Percentiles rank a stretch among this genome's conserved stretches.
These are phyloP conservation scores for Agriopis leucophaearia DNA, from an alignment of 2,888 invertebrate genomes.

Conservation along the genomic window DNA sequence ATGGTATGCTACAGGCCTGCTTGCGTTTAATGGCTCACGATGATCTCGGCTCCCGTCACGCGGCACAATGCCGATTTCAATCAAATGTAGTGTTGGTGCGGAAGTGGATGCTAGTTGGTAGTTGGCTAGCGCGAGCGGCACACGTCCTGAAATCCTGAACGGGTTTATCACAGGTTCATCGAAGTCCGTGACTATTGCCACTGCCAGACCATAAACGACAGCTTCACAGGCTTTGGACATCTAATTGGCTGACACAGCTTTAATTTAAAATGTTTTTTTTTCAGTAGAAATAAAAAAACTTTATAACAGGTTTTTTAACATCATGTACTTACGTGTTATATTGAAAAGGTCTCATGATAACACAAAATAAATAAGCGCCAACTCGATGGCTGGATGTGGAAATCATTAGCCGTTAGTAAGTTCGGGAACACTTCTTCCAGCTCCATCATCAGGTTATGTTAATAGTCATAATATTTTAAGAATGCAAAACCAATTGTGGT, in stretches of 20 bases:
- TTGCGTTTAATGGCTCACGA: slow-evolving; percentile 10
- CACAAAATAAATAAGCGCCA: no score
- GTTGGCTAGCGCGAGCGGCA: slow-evolving; percentile 12
- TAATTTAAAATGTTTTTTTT: not conserved
- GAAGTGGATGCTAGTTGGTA: slow-evolving; percentile 25
- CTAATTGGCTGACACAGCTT: slow-evolving; percentile 6
- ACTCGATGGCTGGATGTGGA: no score
- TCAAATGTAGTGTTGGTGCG: slow-evolving; percentile 24
- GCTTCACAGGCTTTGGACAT: slow-evolving; percentile 34
- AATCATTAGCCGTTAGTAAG: no score
- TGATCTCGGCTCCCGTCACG: slow-evolving; percentile 25
- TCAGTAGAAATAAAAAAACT: not conserved
- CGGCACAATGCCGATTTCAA: slow-evolving; percentile 32
- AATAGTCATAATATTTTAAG: no score
- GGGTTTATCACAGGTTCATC: slow-evolving; percentile 38
- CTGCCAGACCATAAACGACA: slow-evolving; percentile 30
- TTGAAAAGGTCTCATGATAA: no score
- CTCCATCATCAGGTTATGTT: no score
- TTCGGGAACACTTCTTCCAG: no score
- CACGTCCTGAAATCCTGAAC: slow-evolving; percentile 31
- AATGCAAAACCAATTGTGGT: no score
- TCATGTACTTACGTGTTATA: no score
- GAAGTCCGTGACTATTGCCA: slow-evolving; percentile 34
- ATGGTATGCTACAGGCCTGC: not conserved
- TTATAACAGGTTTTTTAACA: not conserved